Evolutionary conservation across 2,888 invertebrate species (phyloP).

Genomic region (Patella depressa): DNA sequence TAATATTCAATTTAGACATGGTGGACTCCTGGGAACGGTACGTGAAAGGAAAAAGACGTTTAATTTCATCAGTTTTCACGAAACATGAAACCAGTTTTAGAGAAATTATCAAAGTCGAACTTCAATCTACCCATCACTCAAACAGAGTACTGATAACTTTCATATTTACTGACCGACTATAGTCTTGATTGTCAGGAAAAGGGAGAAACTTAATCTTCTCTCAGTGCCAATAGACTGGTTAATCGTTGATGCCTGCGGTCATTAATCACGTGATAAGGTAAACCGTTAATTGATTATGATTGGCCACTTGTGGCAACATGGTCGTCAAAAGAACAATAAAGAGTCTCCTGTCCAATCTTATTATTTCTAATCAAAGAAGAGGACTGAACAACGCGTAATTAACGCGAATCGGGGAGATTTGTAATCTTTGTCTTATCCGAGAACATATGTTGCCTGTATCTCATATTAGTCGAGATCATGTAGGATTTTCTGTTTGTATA

Average conservation of each 20-base stretch:
- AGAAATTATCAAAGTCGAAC: conserved; percentile 1
- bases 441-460: too few relatives aligned
- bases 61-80: not conserved
- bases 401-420: not conserved
- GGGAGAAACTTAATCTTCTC: not conserved
- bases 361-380: conserved; percentile 3
- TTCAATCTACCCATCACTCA: not conserved
- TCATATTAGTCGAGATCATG: too few relatives aligned
- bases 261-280: not conserved
- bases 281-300: conserved; percentile 10
- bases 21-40: not conserved
- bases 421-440: too few relatives aligned
- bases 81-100: conserved; percentile 9
- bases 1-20: conserved; percentile 9
- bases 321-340: conserved; percentile 8
- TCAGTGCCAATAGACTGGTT: not conserved
- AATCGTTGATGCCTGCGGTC: not conserved
- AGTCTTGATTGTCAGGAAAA: not conserved
- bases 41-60: conserved; percentile 6
- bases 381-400: not conserved
- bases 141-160: conserved; percentile 9
- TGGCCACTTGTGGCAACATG: not conserved
- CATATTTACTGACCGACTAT: not conserved
- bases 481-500: too few relatives aligned
- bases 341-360: not conserved